phyloP scores from a whole-genome alignment of 2,113 vertebrate genomes.

The Anthoscopus minutus region DNA sequence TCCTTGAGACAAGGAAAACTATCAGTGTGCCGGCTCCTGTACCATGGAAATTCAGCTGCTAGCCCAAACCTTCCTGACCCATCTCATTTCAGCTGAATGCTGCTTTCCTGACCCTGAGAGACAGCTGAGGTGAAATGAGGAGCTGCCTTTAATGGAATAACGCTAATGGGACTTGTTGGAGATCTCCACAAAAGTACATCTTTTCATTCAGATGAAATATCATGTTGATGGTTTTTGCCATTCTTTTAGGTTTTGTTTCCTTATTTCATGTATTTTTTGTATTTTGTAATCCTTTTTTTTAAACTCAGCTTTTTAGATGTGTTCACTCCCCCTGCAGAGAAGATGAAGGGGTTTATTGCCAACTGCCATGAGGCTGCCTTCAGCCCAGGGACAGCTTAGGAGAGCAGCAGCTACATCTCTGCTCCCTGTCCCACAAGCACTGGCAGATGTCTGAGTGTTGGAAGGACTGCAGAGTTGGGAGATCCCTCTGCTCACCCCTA shows the following conservation, averaged over 20 bases:
- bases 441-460: background rate
- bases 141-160: background rate
- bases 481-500: background rate
- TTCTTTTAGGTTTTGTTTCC: background rate
- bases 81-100: background rate
- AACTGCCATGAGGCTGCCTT: background rate
- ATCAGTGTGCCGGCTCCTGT: background rate
- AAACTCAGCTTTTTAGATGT: background rate
- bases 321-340: background rate
- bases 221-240: background rate
- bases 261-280: background rate
- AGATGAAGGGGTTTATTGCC: background rate
- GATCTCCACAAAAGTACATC: background rate
- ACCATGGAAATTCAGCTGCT: background rate
- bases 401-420: background rate
- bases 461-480: background rate
- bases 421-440: background rate
- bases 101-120: background rate
- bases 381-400: background rate
- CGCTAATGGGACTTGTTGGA: background rate
- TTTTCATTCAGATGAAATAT: background rate
- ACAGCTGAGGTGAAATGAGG: rapidly evolving
- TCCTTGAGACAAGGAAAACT: background rate
- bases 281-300: background rate
- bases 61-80: background rate